Evolutionary conservation across 23 tunicate genomes (phyloP), one percentile per base, ranked within the genome.

Genomic region (Oikopleura albicans): DNA sequence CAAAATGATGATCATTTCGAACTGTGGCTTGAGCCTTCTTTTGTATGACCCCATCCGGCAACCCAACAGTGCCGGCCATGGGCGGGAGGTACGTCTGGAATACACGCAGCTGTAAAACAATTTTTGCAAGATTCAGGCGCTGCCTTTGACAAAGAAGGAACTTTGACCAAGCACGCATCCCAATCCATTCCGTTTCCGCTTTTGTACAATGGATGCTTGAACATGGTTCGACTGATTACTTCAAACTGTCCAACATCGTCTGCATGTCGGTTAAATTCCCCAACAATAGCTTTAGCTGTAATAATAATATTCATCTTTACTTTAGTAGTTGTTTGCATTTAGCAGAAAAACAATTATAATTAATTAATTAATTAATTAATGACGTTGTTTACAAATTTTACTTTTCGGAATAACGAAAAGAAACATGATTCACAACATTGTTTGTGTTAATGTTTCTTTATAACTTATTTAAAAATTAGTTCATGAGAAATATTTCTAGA

Each of bases 161-260:
- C 79, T 31, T 71, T 71, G 79, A 71, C 37, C 28, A 71, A 37
- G 37, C 79, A 71, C 33, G 79, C 79, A 71, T 71, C 79, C 79
- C 79, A 71, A 29, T 71, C 79, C 79, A 71, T 71, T 27, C 79
- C 79, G 37, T 71, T 71, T 4, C 79, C 79, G 4, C 34, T 71
- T 71, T 71, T 34, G 37, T 71, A 71, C 27, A 16, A 37, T 22
- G 79, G 79, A 71, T 71, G 79, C 28, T 22, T 71, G 37, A 12
- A 29, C 79, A 71, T 12, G 37, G 37, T 16, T 71, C 35, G 79
- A 71, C 34, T 71, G 4, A 2, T 29, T 2, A 71, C 35, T 29
- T 2, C 33, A 29, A 71, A 27, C 37, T 27, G 4, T 4, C 79
- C 33, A 2, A 37, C 34, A 71, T 71, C 79, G 37, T 27, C 4